Base-by-base conservation (phyloP, 1,140 invertebrate genomes). In the Ridgeia piscesae region DNA sequence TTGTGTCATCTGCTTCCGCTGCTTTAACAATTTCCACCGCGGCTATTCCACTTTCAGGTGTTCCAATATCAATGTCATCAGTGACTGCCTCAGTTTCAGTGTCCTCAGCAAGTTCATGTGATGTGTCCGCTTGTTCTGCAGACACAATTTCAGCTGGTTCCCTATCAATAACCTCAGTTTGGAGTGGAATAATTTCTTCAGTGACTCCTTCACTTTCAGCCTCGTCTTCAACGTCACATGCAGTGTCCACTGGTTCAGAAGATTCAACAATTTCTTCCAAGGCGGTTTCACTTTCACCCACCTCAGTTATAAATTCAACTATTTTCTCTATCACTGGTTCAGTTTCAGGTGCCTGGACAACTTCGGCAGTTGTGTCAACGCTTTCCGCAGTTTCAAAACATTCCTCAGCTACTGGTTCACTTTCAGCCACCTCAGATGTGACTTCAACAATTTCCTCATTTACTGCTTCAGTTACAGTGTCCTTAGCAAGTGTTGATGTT, bases 371-470 rank as follows among this genome's bases (percentile, higher is more conserved):
- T 8, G 21, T 50, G 8, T 50, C 48, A 50, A 50, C 48, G 8
- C 8, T 8, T 50, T 8, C 8, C 8, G 77, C 88, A 31, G 21
- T 88, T 35, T 93, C 58, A 91, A 95, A 94, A 35, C 93, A 91
- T 33, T 95, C 94, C 91, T 95, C 92, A 27, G 94, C 93, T 27
- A 95, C 93, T 1, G 94, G 93, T 91, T 94, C 93, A 33, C 14
- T 77, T 91, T 89, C 35, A 35, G 35, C n/a, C 4, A 27, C 92
- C 91, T 93, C 91, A 27, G 34, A 6, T 21, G 89, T 33, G 17
- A 27, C 89, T n/a, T 90, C 89, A 42, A 42, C 34, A 2, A 42
- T 21, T 42, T 90, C 34, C 4, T 91, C 91, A 35, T 6, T 33
- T 8, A n/a, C 33, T 50, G 42, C 34, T 77, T 77, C 58, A 77